These are phyloP conservation scores for Antechinus stuartii DNA, from an alignment of 2,113 vertebrate species.

Conservation along the genomic window DNA sequence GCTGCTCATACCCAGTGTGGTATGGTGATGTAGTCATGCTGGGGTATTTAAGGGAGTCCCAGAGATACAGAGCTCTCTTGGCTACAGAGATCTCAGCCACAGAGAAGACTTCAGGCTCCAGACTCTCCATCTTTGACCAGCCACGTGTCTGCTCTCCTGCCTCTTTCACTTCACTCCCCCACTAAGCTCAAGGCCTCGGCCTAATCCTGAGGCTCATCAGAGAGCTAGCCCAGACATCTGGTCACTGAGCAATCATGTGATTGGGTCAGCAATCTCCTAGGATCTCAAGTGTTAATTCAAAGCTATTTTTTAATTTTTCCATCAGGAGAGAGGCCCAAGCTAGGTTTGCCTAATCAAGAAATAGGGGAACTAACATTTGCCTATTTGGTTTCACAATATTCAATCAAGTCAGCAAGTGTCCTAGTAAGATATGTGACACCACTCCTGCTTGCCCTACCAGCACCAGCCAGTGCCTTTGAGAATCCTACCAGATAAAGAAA, in stretches of 20 bases:
- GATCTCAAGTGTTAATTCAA: neutral
- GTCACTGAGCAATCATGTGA: neutral
- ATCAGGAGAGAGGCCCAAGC: neutral
- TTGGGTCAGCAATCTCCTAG: neutral
- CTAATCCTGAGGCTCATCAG: no score
- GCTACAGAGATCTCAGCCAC: no score
- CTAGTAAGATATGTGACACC: neutral
- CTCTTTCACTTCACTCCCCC: no score
- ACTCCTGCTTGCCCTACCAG: neutral
- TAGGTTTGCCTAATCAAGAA: neutral
- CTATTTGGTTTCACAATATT: neutral
- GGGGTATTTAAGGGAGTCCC: no score
- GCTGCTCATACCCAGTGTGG: no score
- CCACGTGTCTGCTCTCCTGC: no score
- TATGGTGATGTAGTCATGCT: no score
- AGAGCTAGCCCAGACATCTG: neutral
- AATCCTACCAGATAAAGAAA: neutral
- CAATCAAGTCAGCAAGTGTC: neutral
- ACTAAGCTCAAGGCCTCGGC: no score
- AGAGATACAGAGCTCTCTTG: no score
- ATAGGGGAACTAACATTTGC: neutral
- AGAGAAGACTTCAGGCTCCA: no score
- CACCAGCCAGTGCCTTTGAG: neutral
- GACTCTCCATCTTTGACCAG: no score
- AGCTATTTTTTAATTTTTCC: neutral